phyloP scores from a whole-genome alignment of 1,140 invertebrate species.

The Drosophila novamexicana region DNA sequence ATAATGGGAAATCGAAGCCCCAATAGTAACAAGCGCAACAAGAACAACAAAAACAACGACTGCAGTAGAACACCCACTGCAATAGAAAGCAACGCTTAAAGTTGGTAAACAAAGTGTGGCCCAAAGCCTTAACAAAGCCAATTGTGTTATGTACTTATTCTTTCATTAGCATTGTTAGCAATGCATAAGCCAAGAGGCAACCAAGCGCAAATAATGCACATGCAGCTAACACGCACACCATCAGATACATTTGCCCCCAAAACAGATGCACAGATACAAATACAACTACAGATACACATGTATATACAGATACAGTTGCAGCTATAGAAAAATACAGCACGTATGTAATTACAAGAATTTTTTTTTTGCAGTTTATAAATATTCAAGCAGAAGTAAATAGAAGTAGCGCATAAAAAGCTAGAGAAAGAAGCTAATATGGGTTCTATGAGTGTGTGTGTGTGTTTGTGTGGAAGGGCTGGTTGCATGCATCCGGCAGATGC shows the following conservation, averaged over 20 bases:
- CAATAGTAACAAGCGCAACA: slow-evolving; percentile 30
- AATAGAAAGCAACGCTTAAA: slow-evolving; percentile 39
- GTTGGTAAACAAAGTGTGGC: slow-evolving; percentile 42
- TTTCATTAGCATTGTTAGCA: slow-evolving; percentile 46
- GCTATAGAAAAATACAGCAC: slow-evolving; percentile 32
- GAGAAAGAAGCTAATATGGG: slow-evolving; percentile 26
- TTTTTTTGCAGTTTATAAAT: slow-evolving; percentile 54
- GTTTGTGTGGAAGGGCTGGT: neutral
- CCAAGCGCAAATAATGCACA: slow-evolving; percentile 70
- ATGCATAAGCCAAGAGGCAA: slow-evolving; percentile 39
- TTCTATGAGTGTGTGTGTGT: neutral
- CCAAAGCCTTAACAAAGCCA: slow-evolving; percentile 19
- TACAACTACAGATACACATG: slow-evolving; percentile 29
- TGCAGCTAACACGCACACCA: slow-evolving; percentile 35
- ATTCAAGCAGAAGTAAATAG: slow-evolving; percentile 40
- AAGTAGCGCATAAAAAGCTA: slow-evolving; percentile 29
- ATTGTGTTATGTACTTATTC: slow-evolving; percentile 21
- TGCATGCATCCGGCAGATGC: slow-evolving; percentile 44
- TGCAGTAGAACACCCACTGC: slow-evolving; percentile 25
- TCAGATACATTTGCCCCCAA: slow-evolving; percentile 41
- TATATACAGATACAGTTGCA: slow-evolving; percentile 9
- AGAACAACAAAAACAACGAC: slow-evolving; percentile 6
- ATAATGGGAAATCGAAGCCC: slow-evolving; percentile 71
- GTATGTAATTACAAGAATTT: slow-evolving; percentile 38
- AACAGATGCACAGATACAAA: slow-evolving; percentile 25